A percentile compares a stretch with the other conserved stretches of the same genome.
Evolutionary conservation across 1,140 invertebrate species (phyloP).

Genomic region (Archivesica marissinica): DNA sequence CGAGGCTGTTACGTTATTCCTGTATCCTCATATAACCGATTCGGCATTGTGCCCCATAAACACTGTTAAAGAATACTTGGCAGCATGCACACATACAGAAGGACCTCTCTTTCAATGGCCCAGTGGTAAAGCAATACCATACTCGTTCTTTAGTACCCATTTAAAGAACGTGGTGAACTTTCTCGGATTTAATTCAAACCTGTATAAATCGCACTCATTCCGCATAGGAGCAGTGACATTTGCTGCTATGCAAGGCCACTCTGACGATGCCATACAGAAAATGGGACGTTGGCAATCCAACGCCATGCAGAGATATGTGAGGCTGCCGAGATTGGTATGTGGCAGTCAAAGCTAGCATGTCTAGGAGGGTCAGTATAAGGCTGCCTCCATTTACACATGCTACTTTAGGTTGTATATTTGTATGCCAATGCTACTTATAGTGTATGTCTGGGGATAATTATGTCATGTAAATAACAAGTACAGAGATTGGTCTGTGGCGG

Average conservation of each 20-base stretch:
- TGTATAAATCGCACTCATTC: slow-evolving; percentile 28
- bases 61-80: not conserved
- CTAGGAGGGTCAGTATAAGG: too few species aligned
- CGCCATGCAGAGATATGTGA: not conserved
- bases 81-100: not conserved
- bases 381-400: too few species aligned
- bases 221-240: slow-evolving; percentile 43
- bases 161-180: slow-evolving; percentile 3
- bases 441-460: too few species aligned
- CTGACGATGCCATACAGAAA: slow-evolving; percentile 22
- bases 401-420: too few species aligned
- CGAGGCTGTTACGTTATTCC: not conserved
- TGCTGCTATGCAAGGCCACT: slow-evolving; percentile 11
- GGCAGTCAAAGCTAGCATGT: too few species aligned
- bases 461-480: too few species aligned
- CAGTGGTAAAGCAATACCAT: slow-evolving; percentile 1
- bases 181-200: not conserved
- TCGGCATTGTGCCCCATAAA: not conserved
- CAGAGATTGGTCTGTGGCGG: too few species aligned
- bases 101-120: slow-evolving; percentile 33
- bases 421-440: too few species aligned
- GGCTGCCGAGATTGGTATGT: not conserved
- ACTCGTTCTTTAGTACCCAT: not conserved
- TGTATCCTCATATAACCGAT: not conserved
- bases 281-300: slow-evolving; percentile 56